A percentile compares a stretch with the other conserved stretches of the same genome.
phyloP scores from a whole-genome alignment of 1,140 invertebrate genomes.

The Drosophila lacertosa region DNA sequence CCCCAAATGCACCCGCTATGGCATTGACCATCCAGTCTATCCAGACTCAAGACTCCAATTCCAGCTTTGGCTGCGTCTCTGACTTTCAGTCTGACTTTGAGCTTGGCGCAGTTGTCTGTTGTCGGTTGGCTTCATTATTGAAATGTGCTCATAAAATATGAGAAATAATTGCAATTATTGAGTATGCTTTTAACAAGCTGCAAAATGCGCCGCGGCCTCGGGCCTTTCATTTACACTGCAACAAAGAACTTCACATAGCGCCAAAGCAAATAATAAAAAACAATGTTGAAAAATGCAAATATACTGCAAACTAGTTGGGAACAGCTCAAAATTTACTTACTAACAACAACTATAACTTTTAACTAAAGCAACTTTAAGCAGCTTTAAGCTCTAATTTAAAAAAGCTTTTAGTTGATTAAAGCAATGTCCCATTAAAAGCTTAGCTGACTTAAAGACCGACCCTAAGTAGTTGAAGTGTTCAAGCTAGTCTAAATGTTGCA shows the following conservation, averaged over 20 bases:
- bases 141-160: conserved; percentile 70
- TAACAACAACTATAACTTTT: no score
- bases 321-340: no score
- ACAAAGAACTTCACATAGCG: conserved; percentile 9
- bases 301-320: no score
- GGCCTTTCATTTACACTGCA: conserved; percentile 14
- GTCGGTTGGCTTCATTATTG: conserved; percentile 65
- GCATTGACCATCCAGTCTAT: conserved; percentile 16
- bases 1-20: conserved; percentile 58
- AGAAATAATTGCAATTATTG: conserved; percentile 81
- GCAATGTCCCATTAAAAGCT: no score
- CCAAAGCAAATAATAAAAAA: neutral
- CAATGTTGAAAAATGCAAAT: no score
- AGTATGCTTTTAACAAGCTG: conserved; percentile 53
- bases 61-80: neutral
- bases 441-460: no score
- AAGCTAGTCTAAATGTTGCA: neutral
- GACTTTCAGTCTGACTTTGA: neutral
- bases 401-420: no score
- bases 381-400: no score
- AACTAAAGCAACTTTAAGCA: no score
- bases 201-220: conserved; percentile 23
- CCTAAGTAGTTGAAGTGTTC: no score
- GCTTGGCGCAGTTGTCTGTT: neutral
- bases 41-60: neutral